Percentiles rank a stretch among this genome's conserved stretches.
phyloP scores from a whole-genome alignment of 1,140 invertebrate species.

The Oryzaephilus surinamensis region DNA sequence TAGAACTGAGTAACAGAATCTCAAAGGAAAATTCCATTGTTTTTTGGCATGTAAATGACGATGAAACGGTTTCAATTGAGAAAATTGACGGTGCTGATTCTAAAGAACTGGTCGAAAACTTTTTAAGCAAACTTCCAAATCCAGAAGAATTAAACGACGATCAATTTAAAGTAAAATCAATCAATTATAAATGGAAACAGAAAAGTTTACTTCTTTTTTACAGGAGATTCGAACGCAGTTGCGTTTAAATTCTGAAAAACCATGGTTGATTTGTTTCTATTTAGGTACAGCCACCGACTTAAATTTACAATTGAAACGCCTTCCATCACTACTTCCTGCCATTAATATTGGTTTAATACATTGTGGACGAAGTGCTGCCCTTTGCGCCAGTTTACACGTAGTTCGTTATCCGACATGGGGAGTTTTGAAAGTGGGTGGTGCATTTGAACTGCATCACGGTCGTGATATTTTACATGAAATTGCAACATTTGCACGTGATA shows the following conservation, averaged over 20 bases:
- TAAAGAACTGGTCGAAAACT: slow-evolving; percentile 42
- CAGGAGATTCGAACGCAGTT: slow-evolving; percentile 39
- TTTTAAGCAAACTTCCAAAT: slow-evolving; percentile 46
- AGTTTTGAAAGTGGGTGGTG: slow-evolving; percentile 57
- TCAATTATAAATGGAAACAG: not conserved
- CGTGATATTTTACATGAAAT: slow-evolving; percentile 53
- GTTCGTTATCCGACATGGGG: slow-evolving; percentile 59
- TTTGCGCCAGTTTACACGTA: slow-evolving; percentile 47
- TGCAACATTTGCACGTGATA: slow-evolving; percentile 56
- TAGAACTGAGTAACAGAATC: slow-evolving; percentile 40
- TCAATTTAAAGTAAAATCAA: slow-evolving; percentile 39
- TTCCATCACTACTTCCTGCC: slow-evolving; percentile 47
- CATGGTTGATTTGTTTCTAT: slow-evolving; percentile 59
- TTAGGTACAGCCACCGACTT: slow-evolving; percentile 41
- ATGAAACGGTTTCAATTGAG: slow-evolving; percentile 19
- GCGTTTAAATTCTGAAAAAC: slow-evolving; percentile 30
- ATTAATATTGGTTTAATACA: slow-evolving; percentile 54
- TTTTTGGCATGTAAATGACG: slow-evolving; percentile 37
- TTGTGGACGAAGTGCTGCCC: slow-evolving; percentile 42
- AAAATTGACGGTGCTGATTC: slow-evolving; percentile 36
- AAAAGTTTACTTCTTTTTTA: slow-evolving; percentile 14
- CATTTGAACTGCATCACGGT: slow-evolving; percentile 62
- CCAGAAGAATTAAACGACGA: slow-evolving; percentile 39
- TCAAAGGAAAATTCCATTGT: slow-evolving; percentile 36
- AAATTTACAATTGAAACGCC: slow-evolving; percentile 46